These are phyloP conservation scores for Alethe castanea DNA, from an alignment of 2,113 vertebrate genomes.

Conservation along the genomic window DNA sequence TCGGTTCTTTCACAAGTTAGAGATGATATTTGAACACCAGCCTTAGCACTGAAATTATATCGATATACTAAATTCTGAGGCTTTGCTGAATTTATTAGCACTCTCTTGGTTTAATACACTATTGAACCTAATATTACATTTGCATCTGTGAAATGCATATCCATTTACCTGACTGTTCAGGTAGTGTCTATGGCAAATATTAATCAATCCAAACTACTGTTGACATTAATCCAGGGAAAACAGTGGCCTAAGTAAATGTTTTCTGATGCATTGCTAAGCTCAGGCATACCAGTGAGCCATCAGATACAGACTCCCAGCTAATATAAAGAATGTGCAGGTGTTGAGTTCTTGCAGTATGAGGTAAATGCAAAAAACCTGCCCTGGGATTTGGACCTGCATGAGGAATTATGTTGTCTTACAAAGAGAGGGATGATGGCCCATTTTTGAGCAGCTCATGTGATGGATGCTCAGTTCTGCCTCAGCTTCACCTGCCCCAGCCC, in stretches of 20 bases:
- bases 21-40: neutral
- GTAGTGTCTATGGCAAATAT: neutral
- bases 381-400: neutral
- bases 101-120: neutral
- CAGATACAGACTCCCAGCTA: neutral
- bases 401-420: neutral
- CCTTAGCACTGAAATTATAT: neutral
- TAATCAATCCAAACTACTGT: neutral
- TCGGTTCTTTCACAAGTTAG: neutral
- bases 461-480: neutral
- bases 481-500: neutral
- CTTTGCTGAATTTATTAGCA: neutral
- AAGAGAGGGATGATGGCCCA: accelerated
- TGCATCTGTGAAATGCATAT: neutral
- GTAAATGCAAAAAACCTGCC: neutral
- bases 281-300: neutral
- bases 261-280: neutral
- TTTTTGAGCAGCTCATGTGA: neutral
- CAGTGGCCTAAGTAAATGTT: neutral
- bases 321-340: neutral
- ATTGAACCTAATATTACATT: neutral
- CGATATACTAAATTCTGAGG: neutral
- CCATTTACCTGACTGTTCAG: neutral
- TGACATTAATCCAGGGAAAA: neutral
- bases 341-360: neutral